Conservation (phyloP, 2,888 invertebrate species). For the Tolmerus cingulatus region DNA sequence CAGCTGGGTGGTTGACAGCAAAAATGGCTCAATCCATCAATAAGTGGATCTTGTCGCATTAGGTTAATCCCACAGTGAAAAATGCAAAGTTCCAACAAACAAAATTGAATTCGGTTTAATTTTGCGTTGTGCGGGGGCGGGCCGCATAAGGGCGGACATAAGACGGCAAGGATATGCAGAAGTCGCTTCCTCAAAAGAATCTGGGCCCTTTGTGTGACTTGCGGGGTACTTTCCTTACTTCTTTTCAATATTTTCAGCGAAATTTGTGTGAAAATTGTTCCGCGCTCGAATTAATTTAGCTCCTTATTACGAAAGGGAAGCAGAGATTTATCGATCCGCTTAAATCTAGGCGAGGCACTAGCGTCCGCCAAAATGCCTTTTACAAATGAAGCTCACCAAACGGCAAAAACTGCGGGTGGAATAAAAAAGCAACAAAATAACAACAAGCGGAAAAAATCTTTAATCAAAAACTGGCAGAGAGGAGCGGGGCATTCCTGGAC, state of each 20-base stretch:
- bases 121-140: neutral
- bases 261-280: neutral
- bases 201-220: neutral
- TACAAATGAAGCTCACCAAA: neutral
- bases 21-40: conserved; percentile 14
- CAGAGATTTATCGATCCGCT: neutral
- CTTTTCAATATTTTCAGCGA: neutral
- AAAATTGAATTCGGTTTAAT: conserved; percentile 9
- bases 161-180: neutral
- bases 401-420: neutral
- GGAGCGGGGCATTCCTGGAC: neutral
- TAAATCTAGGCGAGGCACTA: neutral
- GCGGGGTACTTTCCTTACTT: neutral
- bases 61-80: neutral
- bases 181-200: neutral
- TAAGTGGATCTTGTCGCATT: conserved; percentile 9
- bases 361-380: neutral
- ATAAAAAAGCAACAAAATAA: neutral
- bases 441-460: neutral
- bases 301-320: neutral
- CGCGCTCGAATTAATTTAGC: neutral
- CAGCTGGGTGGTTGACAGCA: neutral
- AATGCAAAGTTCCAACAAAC: conserved; percentile 3
- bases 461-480: neutral
- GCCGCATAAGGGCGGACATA: neutral